Conservation (phyloP, 2,797 vertebrate species). For the Micropoecilia bifurca region DNA sequence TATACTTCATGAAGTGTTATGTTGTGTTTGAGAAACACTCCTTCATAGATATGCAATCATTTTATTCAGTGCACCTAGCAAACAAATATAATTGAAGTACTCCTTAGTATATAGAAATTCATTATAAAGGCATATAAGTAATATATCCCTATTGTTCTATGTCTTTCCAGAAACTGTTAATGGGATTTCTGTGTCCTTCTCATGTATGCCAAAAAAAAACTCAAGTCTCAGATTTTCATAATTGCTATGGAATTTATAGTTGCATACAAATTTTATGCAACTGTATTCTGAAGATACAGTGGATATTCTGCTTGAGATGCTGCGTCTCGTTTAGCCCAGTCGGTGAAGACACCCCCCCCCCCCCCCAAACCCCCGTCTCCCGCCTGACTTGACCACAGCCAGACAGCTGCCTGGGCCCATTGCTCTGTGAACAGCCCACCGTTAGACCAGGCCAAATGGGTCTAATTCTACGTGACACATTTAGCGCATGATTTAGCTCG, state of each 20-base stretch:
- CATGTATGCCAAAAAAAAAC: not conserved
- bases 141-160: not conserved
- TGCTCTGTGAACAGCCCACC: slow-evolving; percentile 49
- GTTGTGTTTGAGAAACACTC: not conserved
- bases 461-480: slow-evolving; percentile 83
- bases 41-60: not conserved
- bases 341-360: slow-evolving; percentile 56
- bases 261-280: slow-evolving; percentile 47
- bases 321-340: slow-evolving; percentile 64
- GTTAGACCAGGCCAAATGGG: slow-evolving; percentile 62
- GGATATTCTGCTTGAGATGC: slow-evolving; percentile 66
- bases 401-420: slow-evolving; percentile 28
- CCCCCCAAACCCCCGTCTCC: slow-evolving; percentile 18
- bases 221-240: slow-evolving; percentile 13
- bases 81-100: not conserved
- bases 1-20: not conserved
- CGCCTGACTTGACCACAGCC: slow-evolving; percentile 43
- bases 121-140: not conserved
- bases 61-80: not conserved
- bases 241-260: slow-evolving; percentile 48
- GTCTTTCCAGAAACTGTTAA: not conserved
- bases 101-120: not conserved
- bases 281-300: slow-evolving; percentile 48
- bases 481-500: slow-evolving; percentile 84
- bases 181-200: not conserved